phyloP scores from a whole-genome alignment of 1,140 invertebrate genomes.

The Heterodera carotae region DNA sequence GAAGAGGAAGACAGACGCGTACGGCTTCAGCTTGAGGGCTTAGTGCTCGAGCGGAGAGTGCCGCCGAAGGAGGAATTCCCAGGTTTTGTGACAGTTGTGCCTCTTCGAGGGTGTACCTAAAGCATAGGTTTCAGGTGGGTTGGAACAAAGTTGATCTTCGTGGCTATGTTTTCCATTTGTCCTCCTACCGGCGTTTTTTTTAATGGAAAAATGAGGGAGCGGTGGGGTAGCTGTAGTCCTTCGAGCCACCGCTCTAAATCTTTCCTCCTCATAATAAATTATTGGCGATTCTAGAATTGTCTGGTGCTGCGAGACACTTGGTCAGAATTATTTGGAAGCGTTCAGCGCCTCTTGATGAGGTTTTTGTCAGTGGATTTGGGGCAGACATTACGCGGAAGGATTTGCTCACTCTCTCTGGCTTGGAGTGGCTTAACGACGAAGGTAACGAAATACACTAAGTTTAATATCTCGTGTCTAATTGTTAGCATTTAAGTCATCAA shows the following conservation, averaged over 20 bases:
- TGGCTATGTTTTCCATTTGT: too few relatives aligned
- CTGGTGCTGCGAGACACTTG: conserved; percentile 34
- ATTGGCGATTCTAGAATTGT: conserved; percentile 47
- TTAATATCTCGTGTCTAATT: background rate
- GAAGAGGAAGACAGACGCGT: conserved; percentile 10
- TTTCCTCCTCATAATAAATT: too few relatives aligned
- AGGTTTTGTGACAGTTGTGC: conserved; percentile 15
- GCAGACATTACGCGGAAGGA: conserved; percentile 69
- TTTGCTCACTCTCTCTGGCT: conserved; percentile 77
- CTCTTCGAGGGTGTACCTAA: too few relatives aligned
- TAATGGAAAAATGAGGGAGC: too few relatives aligned
- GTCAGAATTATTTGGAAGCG: conserved; percentile 48
- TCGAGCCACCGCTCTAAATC: too few relatives aligned
- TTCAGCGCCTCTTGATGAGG: conserved; percentile 26
- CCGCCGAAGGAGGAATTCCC: conserved; percentile 33
- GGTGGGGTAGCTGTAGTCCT: too few relatives aligned
- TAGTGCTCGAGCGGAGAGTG: conserved; percentile 14
- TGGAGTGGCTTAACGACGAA: conserved; percentile 94
- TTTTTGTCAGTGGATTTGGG: conserved; percentile 46
- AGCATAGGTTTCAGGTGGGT: too few relatives aligned
- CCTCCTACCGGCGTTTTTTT: too few relatives aligned
- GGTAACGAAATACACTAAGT: conserved; percentile 54
- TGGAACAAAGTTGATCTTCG: too few relatives aligned
- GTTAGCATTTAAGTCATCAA: conserved; percentile 74
- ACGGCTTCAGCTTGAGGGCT: conserved; percentile 20